Percentiles rank a stretch among this genome's conserved stretches.
These are phyloP conservation scores for Oenanthe melanoleuca DNA, from an alignment of 2,113 vertebrate species.

Conservation along the genomic window DNA sequence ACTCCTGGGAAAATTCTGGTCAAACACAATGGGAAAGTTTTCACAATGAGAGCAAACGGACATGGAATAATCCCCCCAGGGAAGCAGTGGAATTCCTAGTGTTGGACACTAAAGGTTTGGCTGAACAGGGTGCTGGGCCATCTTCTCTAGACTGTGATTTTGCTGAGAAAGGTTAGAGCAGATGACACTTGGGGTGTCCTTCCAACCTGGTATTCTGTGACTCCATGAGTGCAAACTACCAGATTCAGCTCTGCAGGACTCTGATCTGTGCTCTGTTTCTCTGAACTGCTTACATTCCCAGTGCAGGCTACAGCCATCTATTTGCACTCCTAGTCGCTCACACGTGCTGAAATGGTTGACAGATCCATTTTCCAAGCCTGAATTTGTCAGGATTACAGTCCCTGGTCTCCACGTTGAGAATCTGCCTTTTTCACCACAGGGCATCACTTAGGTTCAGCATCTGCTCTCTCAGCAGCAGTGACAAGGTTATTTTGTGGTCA, in stretches of 20 bases:
- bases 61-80: background rate
- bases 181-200: background rate
- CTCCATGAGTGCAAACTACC: background rate
- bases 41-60: background rate
- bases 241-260: background rate
- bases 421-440: background rate
- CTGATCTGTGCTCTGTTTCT: background rate
- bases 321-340: background rate
- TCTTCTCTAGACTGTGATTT: background rate
- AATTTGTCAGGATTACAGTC: background rate
- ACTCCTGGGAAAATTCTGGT: background rate
- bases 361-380: background rate
- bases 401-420: background rate
- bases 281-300: background rate
- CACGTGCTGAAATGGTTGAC: background rate
- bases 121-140: too few relatives aligned
- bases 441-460: background rate
- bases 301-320: background rate
- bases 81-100: background rate
- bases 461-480: background rate
- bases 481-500: background rate
- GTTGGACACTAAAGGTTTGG: background rate
- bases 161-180: background rate
- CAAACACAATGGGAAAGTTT: background rate
- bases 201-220: background rate